Evolutionary conservation across 2,113 vertebrate genomes (phyloP), one percentile per base, ranked within the genome.

Genomic region (Nothobranchius furzeri): DNA sequence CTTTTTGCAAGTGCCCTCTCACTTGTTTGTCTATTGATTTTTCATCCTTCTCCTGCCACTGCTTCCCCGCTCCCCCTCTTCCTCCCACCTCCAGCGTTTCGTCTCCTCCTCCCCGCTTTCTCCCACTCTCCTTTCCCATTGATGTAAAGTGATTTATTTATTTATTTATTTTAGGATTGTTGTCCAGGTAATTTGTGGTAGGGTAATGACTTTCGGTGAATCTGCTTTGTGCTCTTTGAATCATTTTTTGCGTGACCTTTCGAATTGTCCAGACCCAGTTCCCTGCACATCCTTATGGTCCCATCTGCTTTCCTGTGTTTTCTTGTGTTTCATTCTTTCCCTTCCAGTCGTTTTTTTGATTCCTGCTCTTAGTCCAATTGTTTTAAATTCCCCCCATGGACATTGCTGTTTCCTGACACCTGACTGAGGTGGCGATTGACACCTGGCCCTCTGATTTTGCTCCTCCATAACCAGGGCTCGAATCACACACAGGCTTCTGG

Each of bases 171-270:
- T 90, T 76, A 79, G 85, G 95, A 93, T 96, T 93, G 93, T 96
- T 94, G 94, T 93, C 93, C 94, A 93, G 92, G 95, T 96, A 94
- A 96, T 96, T 96, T 95, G 94, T 94, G 93, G 91, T 89, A 92
- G 93, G 20, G 94, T 96, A 96, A 96, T 95, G 95, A 95, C 95
- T 96, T 95, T 95, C 91, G 76, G 64, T 92, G 95, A 96, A 95
- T 95, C 94, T 93, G 93, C 92, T 89, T 91, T 93, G 89, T 88
- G 88, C 93, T 93, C 93, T 92, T 92, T 83, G 85, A 84, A 87
- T 85, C 78, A 45, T 67, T 75, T 85, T 30, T 84, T 79, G 75
- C 68, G 20, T 72, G 49, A 79, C 84, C 71, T 85, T 85, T 87
- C 30, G 79, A 69, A 66, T 83, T 84, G 83, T 80, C 68, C 48